Percentiles rank a stretch among this genome's conserved stretches.
These are phyloP conservation scores for Scaptomyza graminum DNA, from an alignment of 1,140 invertebrate genomes.

Conservation along the genomic window DNA sequence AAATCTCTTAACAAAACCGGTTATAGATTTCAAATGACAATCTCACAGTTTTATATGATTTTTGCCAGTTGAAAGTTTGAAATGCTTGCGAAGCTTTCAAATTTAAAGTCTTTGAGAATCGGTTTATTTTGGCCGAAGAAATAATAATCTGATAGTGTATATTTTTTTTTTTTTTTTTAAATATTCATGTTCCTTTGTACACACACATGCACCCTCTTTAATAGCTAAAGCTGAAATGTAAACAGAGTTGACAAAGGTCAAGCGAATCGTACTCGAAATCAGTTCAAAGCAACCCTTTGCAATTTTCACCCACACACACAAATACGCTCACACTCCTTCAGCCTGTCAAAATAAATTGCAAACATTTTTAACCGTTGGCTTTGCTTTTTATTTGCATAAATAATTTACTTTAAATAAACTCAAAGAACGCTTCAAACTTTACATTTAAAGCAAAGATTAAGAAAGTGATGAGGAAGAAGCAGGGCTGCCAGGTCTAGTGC, in stretches of 20 bases:
- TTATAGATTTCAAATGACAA: slow-evolving; percentile 60
- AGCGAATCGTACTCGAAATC: slow-evolving; percentile 18
- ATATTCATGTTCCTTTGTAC: too few relatives aligned
- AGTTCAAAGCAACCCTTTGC: slow-evolving; percentile 46
- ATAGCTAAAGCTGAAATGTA: slow-evolving; percentile 59
- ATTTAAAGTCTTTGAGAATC: too few relatives aligned
- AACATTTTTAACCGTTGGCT: slow-evolving; percentile 51
- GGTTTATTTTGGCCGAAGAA: too few relatives aligned
- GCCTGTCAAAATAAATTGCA: slow-evolving; percentile 69
- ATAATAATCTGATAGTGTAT: too few relatives aligned
- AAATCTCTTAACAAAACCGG: slow-evolving; percentile 45
- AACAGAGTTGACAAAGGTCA: slow-evolving; percentile 69
- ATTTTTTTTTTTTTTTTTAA: too few relatives aligned
- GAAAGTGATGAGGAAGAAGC: slow-evolving; percentile 22
- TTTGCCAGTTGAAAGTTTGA: too few relatives aligned
- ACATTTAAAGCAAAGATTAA: slow-evolving; percentile 27
- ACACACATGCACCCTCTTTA: slow-evolving; percentile 30
- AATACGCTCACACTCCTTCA: slow-evolving; percentile 9
- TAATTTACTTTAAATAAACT: slow-evolving; percentile 80
- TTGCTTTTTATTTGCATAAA: slow-evolving; percentile 77
- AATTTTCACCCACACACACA: slow-evolving; percentile 15
- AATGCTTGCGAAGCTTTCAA: too few relatives aligned
- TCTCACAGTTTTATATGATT: slow-evolving; percentile 2
- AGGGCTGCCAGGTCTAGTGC: slow-evolving; percentile 26
- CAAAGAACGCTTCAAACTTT: slow-evolving; percentile 52